Percentiles rank a stretch among this genome's conserved stretches.
Conservation (phyloP, 2,888 invertebrate genomes). For the Diplazon laetatorius region DNA sequence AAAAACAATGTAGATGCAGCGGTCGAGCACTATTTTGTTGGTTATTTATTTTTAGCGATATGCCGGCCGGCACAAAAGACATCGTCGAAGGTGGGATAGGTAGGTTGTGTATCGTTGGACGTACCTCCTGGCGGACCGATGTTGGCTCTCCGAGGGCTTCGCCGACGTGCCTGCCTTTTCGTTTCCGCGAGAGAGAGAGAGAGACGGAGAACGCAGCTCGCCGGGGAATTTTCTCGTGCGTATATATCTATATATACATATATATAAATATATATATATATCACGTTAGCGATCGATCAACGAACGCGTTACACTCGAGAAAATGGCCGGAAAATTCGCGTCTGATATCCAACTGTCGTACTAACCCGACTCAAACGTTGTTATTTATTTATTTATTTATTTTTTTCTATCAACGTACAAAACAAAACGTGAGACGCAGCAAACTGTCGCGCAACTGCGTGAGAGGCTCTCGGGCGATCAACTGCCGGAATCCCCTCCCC, state of each 20-base stretch:
- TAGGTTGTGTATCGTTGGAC: neutral
- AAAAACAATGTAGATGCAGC: too few relatives aligned
- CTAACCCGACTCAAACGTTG: neutral
- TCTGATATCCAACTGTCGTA: too few relatives aligned
- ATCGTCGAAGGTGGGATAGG: neutral
- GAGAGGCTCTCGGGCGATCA: conserved; percentile 67
- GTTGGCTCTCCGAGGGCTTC: neutral
- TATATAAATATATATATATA: neutral
- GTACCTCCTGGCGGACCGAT: conserved; percentile 9
- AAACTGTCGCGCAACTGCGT: conserved; percentile 58
- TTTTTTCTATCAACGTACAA: conserved; percentile 3
- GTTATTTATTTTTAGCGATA: neutral
- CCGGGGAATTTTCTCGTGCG: neutral
- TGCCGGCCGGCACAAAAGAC: conserved; percentile 36
- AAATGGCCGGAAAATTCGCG: too few relatives aligned
- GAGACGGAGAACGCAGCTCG: neutral
- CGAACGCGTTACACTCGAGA: neutral
- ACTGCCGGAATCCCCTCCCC: conserved; percentile 75
- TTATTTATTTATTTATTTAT: conserved; percentile 25
- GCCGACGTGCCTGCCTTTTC: neutral
- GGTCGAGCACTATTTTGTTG: neutral
- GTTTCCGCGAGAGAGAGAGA: conserved; percentile 3
- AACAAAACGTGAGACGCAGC: conserved; percentile 28
- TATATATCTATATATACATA: neutral
- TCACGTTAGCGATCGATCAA: conserved; percentile 2